Percentiles rank a stretch among this genome's conserved stretches.
Conservation (phyloP, 2,113 vertebrate genomes). For the Lasiurus cinereus region DNA sequence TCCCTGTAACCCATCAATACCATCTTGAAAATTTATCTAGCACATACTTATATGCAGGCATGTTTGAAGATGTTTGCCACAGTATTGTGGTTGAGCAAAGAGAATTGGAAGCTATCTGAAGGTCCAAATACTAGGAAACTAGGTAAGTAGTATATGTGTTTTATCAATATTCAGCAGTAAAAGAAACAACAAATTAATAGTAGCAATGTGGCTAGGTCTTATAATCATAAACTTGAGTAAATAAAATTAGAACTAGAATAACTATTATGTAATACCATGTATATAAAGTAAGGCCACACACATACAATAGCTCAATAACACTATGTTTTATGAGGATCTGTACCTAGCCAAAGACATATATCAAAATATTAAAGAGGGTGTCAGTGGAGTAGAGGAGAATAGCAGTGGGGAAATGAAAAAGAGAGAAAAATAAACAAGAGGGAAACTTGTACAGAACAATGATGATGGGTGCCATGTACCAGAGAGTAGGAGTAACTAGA, state of each 20-base stretch:
- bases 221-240: background rate
- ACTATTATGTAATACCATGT: background rate
- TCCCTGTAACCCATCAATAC: background rate
- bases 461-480: background rate
- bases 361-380: background rate
- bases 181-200: background rate
- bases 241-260: slow-evolving; percentile 25
- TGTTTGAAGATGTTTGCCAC: background rate
- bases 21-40: background rate
- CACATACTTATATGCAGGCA: background rate
- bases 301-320: background rate
- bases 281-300: background rate
- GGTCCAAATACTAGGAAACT: background rate
- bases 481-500: background rate
- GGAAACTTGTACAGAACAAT: background rate
- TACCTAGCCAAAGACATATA: background rate
- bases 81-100: background rate
- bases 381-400: background rate
- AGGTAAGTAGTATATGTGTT: background rate
- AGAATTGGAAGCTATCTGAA: background rate
- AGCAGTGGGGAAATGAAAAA: background rate
- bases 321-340: background rate
- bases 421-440: background rate
- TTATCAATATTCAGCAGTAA: background rate
- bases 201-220: background rate